Evolutionary conservation across 2,888 invertebrate genomes (phyloP).

Genomic region (Boloria euphrosyne): DNA sequence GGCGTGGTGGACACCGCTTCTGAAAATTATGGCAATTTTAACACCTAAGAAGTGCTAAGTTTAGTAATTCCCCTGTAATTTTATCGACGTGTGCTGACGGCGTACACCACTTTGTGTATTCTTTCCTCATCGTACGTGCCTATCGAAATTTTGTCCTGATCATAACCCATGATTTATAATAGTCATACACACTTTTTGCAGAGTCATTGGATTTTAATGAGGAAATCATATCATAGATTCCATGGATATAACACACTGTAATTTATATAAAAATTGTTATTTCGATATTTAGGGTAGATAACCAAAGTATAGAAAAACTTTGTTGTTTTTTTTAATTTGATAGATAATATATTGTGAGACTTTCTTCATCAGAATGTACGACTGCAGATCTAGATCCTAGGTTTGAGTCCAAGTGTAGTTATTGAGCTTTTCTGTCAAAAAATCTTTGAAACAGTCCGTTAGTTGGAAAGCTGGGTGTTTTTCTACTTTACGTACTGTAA

Average conservation of each 20-base stretch:
- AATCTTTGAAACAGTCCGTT: no score
- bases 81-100: constrained; percentile 63
- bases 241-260: constrained; percentile 61
- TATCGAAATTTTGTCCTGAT: constrained; percentile 55
- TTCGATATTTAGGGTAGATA: constrained; percentile 24
- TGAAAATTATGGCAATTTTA: constrained; percentile 80
- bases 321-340: no score
- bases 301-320: constrained; percentile 2
- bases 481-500: no score
- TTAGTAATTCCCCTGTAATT: constrained; percentile 73
- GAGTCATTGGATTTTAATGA: constrained; percentile 75
- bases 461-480: no score
- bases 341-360: no score
- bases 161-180: constrained; percentile 73
- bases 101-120: constrained; percentile 52
- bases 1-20: constrained; percentile 68
- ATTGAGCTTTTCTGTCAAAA: no score
- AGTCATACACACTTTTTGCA: constrained; percentile 60
- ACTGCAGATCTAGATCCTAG: no score
- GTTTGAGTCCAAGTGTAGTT: no score
- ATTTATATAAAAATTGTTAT: constrained; percentile 59
- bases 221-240: constrained; percentile 58
- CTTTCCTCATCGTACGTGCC: constrained; percentile 55
- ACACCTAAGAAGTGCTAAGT: constrained; percentile 81
- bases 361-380: no score